Percentiles rank a stretch among this genome's conserved stretches.
phyloP scores from a whole-genome alignment of 30 jellyfish, hydroid and myxozoan genomes.

The Aurelia aurita complex sp. Pacific region DNA sequence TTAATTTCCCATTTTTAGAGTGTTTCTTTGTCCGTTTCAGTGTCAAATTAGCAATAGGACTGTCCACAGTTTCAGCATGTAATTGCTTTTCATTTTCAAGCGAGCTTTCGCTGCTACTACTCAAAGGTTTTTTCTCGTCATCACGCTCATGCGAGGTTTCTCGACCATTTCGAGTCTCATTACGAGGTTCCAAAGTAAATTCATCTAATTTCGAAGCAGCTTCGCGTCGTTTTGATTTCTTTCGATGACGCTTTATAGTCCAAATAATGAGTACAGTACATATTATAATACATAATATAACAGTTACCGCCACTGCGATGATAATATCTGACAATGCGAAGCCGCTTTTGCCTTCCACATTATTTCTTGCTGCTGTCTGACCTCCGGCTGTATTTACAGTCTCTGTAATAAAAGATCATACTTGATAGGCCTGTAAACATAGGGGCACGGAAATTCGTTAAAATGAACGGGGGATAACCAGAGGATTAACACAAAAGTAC shows the following conservation, averaged over 20 bases:
- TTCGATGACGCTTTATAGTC: constrained; percentile 35
- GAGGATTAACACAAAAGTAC: no score
- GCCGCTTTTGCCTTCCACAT: constrained; percentile 8
- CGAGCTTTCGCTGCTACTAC: constrained; percentile 62
- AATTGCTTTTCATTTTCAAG: constrained; percentile 38
- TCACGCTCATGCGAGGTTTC: background rate
- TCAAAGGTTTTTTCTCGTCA: constrained; percentile 46
- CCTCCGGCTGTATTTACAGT: constrained; percentile 25
- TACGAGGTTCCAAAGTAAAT: constrained; percentile 15
- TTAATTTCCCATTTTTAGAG: constrained; percentile 43
- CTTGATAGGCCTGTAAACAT: no score
- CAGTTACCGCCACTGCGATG: constrained; percentile 51
- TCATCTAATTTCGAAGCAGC: constrained; percentile 3
- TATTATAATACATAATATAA: constrained; percentile 42
- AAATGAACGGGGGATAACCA: no score
- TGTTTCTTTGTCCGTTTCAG: constrained; percentile 25
- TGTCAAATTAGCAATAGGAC: constrained; percentile 48
- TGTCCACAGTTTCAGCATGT: constrained; percentile 28
- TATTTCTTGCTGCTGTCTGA: constrained; percentile 15
- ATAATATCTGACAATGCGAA: constrained; percentile 59
- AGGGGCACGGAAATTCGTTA: no score
- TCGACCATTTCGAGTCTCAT: constrained; percentile 8
- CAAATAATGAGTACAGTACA: constrained; percentile 29
- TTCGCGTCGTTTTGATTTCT: constrained; percentile 11
- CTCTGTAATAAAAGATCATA: background rate